A percentile compares a stretch with the other conserved stretches of the same genome.
Conservation (phyloP, 1,140 invertebrate species). For the Araneus ventricosus region DNA sequence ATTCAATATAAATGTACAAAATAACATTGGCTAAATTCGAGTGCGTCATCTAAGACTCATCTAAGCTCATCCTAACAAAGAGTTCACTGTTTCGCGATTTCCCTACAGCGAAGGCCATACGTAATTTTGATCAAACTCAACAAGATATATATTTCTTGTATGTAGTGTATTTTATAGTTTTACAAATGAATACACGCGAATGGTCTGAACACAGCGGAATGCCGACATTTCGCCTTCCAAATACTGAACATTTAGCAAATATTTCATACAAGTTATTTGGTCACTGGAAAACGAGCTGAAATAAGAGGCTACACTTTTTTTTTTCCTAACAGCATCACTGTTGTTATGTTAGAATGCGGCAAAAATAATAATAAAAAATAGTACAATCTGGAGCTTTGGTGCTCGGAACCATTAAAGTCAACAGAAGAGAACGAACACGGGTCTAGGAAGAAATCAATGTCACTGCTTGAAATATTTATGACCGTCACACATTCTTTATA, state of each 20-base stretch:
- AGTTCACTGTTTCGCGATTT: no score
- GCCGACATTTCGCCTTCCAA: no score
- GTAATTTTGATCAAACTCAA: no score
- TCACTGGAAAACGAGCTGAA: not conserved
- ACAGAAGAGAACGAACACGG: constrained; percentile 30
- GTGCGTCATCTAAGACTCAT: no score
- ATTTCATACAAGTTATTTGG: not conserved
- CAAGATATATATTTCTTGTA: no score
- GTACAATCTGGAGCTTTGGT: not conserved
- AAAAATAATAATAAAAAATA: not conserved
- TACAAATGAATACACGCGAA: no score
- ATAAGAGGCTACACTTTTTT: not conserved
- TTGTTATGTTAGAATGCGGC: not conserved
- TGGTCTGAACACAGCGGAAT: not conserved
- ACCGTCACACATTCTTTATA: not conserved
- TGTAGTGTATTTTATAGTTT: no score
- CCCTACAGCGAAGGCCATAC: no score
- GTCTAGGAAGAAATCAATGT: constrained; percentile 12
- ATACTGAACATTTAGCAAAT: no score
- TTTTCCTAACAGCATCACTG: not conserved
- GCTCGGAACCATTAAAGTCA: constrained; percentile 20
- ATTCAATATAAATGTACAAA: no score
- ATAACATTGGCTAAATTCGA: no score
- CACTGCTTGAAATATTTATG: constrained; percentile 45
- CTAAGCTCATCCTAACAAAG: no score